These are phyloP conservation scores for Crocidura indochinensis DNA, from an alignment of 2,797 vertebrate species.

Conservation along the genomic window DNA sequence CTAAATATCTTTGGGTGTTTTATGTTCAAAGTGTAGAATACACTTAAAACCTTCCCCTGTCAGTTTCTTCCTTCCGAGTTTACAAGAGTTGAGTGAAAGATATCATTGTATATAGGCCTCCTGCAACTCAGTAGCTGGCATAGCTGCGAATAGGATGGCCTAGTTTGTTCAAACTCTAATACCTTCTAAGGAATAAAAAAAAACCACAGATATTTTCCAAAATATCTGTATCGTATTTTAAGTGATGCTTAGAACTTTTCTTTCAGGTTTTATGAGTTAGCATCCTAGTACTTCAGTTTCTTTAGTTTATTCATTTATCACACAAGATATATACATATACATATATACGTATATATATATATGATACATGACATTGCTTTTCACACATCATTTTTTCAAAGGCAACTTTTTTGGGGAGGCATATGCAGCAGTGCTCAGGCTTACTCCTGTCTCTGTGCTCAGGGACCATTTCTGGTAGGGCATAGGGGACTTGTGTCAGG, in stretches of 20 bases:
- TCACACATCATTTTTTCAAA: neutral
- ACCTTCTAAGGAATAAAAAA: neutral
- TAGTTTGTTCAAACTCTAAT: slow-evolving; percentile 67
- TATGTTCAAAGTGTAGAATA: slow-evolving; percentile 56
- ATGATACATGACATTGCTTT: neutral
- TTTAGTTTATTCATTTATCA: neutral
- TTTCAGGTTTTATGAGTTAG: neutral
- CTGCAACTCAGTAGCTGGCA: neutral
- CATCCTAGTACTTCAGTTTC: neutral
- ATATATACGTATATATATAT: no score
- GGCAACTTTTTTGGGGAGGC: no score
- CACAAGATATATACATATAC: neutral
- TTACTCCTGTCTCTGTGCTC: no score
- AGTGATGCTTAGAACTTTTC: neutral
- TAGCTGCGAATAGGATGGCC: slow-evolving; percentile 50
- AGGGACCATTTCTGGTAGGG: no score
- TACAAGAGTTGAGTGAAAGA: slow-evolving; percentile 54
- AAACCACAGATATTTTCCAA: neutral
- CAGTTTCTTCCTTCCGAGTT: slow-evolving; percentile 28
- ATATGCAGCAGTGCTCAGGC: no score
- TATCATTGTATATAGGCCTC: slow-evolving; percentile 4
- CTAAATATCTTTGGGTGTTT: slow-evolving; percentile 66
- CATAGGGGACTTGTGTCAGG: no score
- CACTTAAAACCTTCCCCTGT: slow-evolving; percentile 10
- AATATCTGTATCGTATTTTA: neutral